Evolutionary conservation across 2,113 vertebrate species (phyloP), one percentile per base, ranked within the genome.

Genomic region (Leptobrachium leishanense): DNA sequence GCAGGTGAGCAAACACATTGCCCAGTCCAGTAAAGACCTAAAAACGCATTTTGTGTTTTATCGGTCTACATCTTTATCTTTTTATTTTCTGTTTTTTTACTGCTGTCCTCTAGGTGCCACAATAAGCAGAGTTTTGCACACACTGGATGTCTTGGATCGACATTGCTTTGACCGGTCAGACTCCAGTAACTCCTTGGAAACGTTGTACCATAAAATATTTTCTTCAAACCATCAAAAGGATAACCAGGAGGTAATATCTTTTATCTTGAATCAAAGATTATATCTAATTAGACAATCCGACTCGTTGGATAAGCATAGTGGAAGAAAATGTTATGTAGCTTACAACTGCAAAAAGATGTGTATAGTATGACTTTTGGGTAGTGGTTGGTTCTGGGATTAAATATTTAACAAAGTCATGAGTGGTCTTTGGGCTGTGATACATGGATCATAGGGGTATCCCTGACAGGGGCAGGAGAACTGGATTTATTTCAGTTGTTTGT

Each of bases 151-250:
- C 72, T 77, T 92, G 86, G 91, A 93, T 81, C 84, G 86, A 3
- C 92, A 92, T 31, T 92, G 92, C 63, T 93, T 92, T 81, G 91
- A 93, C 84, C 86, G 92, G 83, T 90, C 88, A 0, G 90, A 94
- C 72, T 93, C 92, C 79, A 93, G 90, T 87, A 94, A 91, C 76
- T 94, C 89, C 1, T 89, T 92, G 85, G 92, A 93, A 79, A 90
- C 89, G 0, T 92, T 93, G 75, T 91, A 92, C 72, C 89, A 92
- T 74, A 92, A 93, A 84, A 91, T 93, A 73, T 92, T 93, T 84
- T 89, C 90, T 86, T 82, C 84, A 74, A 91, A 90, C 79, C 91
- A 93, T 82, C 91, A 87, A 82, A 93, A 92, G 83, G 91, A 93
- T 20, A 91, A 73, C 75, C 90, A 92, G 77, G 91, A 94, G 89